A percentile compares a stretch with the other conserved stretches of the same genome.
phyloP scores from a whole-genome alignment of 2,888 invertebrate genomes.

The Diabrotica balteata region DNA sequence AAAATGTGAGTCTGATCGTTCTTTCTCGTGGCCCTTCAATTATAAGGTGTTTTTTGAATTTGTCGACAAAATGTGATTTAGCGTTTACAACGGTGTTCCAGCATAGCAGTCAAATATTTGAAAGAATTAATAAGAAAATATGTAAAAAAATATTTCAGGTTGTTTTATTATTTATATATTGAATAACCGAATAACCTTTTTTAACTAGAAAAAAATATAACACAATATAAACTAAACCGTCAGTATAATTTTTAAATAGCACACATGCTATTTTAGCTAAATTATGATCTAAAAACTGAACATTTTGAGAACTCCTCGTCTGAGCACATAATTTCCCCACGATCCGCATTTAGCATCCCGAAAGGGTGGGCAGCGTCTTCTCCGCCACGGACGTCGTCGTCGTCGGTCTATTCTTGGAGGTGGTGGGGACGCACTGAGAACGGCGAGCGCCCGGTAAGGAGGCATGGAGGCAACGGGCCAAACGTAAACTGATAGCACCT shows the following conservation, averaged over 20 bases:
- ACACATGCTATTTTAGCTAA: too few relatives aligned
- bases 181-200: background rate
- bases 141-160: too few relatives aligned
- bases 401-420: constrained; percentile 48
- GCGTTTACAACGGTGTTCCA: too few relatives aligned
- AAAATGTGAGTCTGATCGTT: too few relatives aligned
- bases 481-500: constrained; percentile 54
- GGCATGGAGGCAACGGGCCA: constrained; percentile 33
- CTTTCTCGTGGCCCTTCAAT: too few relatives aligned
- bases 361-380: constrained; percentile 10
- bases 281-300: background rate
- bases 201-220: background rate
- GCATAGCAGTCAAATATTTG: too few relatives aligned
- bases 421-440: constrained; percentile 41
- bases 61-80: too few relatives aligned
- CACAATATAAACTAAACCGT: background rate
- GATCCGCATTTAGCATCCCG: constrained; percentile 36
- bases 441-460: constrained; percentile 50
- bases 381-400: constrained; percentile 30
- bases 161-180: background rate
- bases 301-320: constrained; percentile 16
- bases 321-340: constrained; percentile 7
- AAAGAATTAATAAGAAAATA: too few relatives aligned
- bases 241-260: too few relatives aligned
- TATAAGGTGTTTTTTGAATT: too few relatives aligned